Conservation (phyloP, 2,888 invertebrate species). For the Pegoplata infirma region DNA sequence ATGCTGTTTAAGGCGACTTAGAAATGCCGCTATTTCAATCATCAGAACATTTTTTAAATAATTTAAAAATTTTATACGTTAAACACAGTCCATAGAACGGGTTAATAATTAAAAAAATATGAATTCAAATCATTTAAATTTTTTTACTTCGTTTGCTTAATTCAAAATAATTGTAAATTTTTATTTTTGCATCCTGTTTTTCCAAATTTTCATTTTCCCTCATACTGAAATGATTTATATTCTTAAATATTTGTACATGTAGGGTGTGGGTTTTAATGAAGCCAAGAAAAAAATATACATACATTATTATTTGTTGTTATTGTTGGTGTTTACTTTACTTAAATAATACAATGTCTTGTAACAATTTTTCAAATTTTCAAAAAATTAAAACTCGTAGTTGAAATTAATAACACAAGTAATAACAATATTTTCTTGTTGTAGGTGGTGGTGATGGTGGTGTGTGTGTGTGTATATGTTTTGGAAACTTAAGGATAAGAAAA, state of each 20-base stretch:
- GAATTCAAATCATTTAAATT: neutral
- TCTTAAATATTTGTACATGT: neutral
- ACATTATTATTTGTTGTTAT: neutral
- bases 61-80: neutral
- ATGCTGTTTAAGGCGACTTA: neutral
- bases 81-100: no score
- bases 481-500: slow-evolving; percentile 38
- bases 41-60: neutral
- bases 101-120: neutral
- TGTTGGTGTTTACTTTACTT: neutral
- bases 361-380: slow-evolving; percentile 38
- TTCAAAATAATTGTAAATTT: neutral
- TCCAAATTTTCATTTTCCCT: neutral
- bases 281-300: neutral
- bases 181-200: neutral
- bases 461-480: no score
- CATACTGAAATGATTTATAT: neutral
- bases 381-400: slow-evolving; percentile 28
- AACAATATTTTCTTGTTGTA: slow-evolving; percentile 25
- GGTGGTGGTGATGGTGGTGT: slow-evolving; percentile 1
- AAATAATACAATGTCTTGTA: slow-evolving; percentile 33
- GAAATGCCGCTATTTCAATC: neutral
- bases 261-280: neutral
- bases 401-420: slow-evolving; percentile 54
- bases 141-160: neutral